A percentile compares a stretch with the other conserved stretches of the same genome.
Conservation (phyloP, 2,888 invertebrate genomes). For the Hydraecia micacea region DNA sequence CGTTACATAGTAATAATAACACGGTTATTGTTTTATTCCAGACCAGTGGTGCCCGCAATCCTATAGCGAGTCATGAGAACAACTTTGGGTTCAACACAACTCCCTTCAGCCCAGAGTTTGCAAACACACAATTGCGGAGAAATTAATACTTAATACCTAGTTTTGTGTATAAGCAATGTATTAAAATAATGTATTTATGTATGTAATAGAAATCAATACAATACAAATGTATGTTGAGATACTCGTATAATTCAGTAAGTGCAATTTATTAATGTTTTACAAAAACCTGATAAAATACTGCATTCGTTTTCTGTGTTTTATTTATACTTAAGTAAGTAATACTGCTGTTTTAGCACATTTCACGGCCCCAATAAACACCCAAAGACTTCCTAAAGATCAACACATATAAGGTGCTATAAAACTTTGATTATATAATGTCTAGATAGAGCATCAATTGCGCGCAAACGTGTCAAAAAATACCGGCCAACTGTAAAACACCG, state of each 20-base stretch:
- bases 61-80: conserved; percentile 78
- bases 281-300: conserved; percentile 18
- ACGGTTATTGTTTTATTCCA: conserved; percentile 20
- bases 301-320: conserved; percentile 11
- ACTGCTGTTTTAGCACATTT: neutral
- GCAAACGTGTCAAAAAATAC: no score
- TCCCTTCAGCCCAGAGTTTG: conserved; percentile 80
- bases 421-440: no score
- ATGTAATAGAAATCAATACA: neutral
- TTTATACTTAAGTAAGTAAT: neutral
- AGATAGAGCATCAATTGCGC: no score
- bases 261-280: conserved; percentile 22
- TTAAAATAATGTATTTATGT: neutral
- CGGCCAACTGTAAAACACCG: no score
- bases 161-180: neutral
- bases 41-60: conserved; percentile 24
- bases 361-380: neutral
- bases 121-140: conserved; percentile 71
- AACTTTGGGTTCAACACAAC: conserved; percentile 82
- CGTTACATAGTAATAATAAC: neutral
- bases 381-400: neutral
- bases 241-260: conserved; percentile 39
- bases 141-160: neutral
- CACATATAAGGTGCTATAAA: no score
- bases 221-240: conserved; percentile 11